Percentiles rank a stretch among this genome's conserved stretches.
These are phyloP conservation scores for Rostratula benghalensis DNA, from an alignment of 2,113 vertebrate species.

Conservation along the genomic window DNA sequence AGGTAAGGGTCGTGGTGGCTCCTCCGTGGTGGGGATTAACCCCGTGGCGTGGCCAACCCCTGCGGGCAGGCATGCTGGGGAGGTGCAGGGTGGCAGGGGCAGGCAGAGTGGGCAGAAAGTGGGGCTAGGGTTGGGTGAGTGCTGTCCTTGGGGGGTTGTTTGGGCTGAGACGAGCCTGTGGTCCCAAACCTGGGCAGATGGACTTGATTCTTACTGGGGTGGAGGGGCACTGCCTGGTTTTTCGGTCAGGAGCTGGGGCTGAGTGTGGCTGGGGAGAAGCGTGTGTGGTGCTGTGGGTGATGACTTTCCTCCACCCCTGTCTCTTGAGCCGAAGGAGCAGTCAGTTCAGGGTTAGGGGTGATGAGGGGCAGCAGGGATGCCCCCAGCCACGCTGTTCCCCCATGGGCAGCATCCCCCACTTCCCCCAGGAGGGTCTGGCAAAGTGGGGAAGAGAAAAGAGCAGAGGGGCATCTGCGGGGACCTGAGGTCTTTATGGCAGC, in stretches of 20 bases:
- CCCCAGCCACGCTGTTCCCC: background rate
- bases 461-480: background rate
- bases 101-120: background rate
- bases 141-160: background rate
- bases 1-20: slow-evolving; percentile 75
- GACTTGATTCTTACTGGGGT: background rate
- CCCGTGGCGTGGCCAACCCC: rapidly evolving
- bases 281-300: rapidly evolving
- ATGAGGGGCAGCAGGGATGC: rapidly evolving
- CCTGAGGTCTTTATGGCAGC: rapidly evolving
- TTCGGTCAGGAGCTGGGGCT: rapidly evolving
- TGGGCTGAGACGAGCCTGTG: background rate
- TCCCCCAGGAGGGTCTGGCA: background rate
- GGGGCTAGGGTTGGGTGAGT: background rate
- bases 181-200: rapidly evolving
- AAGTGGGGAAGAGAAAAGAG: background rate
- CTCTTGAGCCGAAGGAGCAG: rapidly evolving
- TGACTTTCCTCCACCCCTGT: rapidly evolving
- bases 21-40: background rate
- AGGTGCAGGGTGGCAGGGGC: background rate
- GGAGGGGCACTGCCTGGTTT: no score
- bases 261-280: rapidly evolving
- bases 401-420: rapidly evolving
- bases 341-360: rapidly evolving
- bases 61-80: background rate